phyloP scores from a whole-genome alignment of 1,140 invertebrate species.

The Acromyrmex heyeri region DNA sequence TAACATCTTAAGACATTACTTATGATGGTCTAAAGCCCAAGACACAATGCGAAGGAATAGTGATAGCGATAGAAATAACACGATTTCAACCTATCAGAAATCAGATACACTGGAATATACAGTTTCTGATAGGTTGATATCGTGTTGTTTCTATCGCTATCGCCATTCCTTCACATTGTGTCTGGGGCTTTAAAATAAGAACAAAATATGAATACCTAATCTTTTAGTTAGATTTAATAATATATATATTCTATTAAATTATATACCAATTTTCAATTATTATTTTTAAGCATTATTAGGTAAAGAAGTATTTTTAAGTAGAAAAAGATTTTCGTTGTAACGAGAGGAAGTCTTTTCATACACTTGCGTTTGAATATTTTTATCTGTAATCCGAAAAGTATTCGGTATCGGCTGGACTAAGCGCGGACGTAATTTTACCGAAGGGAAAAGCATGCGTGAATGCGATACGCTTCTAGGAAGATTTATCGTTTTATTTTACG shows the following conservation, averaged over 20 bases:
- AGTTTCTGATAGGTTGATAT: no score
- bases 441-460: background rate
- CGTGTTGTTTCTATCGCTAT: no score
- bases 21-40: no score
- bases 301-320: background rate
- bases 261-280: background rate
- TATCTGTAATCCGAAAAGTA: background rate
- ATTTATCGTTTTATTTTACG: conserved; percentile 30
- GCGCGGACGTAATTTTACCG: conserved; percentile 6
- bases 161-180: no score
- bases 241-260: background rate
- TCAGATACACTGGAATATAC: no score
- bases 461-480: background rate
- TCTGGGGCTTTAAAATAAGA: no score
- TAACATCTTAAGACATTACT: no score
- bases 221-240: background rate
- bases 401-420: background rate
- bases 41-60: no score
- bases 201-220: no score
- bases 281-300: background rate
- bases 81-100: no score
- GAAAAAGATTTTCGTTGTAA: background rate
- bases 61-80: no score
- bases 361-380: background rate
- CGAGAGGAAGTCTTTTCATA: no score